phyloP scores from a whole-genome alignment of 1,140 invertebrate species.

The Bombus breviceps region DNA sequence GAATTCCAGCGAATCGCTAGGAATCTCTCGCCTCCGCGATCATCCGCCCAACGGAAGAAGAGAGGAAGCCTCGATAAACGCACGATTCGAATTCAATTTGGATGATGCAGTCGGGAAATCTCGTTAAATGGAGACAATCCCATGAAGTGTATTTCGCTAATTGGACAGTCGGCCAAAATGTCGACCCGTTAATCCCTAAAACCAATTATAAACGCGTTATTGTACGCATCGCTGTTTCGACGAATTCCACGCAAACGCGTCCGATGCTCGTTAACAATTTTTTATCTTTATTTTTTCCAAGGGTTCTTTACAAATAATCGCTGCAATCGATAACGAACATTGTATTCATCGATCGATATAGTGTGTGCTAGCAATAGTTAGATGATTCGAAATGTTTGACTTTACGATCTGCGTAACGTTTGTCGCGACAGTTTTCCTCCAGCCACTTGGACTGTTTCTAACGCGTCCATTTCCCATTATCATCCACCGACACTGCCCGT shows the following conservation, averaged over 20 bases:
- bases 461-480: constrained; percentile 62
- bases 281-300: background rate
- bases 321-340: background rate
- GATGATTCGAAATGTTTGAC: background rate
- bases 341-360: background rate
- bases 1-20: constrained; percentile 21
- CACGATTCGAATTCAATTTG: constrained; percentile 8
- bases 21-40: constrained; percentile 31
- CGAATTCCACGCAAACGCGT: no score
- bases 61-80: background rate
- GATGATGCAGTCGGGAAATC: constrained; percentile 5
- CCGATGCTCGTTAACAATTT: background rate
- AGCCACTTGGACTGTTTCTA: constrained; percentile 20
- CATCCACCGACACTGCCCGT: constrained; percentile 47
- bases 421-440: constrained; percentile 42
- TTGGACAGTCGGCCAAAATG: constrained; percentile 30
- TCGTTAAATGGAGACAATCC: constrained; percentile 47
- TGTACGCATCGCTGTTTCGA: background rate
- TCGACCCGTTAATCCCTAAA: constrained; percentile 27
- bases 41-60: background rate
- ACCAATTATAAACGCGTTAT: constrained; percentile 48
- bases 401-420: constrained; percentile 43
- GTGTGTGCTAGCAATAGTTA: background rate
- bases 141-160: constrained; percentile 41
- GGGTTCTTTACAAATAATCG: background rate